A percentile compares a stretch with the other conserved stretches of the same genome.
Evolutionary conservation across 2,888 invertebrate species (phyloP).

Genomic region (Dasysyrphus albostriatus): DNA sequence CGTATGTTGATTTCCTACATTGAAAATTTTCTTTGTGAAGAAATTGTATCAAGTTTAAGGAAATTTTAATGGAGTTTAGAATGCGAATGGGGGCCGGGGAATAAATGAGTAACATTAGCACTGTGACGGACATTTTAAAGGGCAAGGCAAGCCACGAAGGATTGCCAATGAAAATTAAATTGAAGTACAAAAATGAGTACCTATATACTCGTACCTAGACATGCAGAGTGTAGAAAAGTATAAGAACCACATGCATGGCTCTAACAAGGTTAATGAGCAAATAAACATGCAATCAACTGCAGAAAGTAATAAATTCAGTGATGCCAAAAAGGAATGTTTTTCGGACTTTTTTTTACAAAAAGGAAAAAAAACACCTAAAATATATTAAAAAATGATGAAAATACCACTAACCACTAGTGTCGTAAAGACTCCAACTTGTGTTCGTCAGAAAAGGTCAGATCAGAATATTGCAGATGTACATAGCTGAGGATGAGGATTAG

Average conservation of each 20-base stretch:
- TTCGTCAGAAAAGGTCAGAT: too few species aligned
- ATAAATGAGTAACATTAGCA: background rate
- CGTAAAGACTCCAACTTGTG: too few species aligned
- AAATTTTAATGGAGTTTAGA: conserved; percentile 1
- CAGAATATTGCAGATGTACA: too few species aligned
- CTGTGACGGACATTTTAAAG: background rate
- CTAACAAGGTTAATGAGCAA: conserved; percentile 41
- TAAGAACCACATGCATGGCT: background rate
- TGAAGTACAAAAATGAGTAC: background rate
- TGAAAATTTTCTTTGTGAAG: background rate
- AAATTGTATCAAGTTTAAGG: conserved; percentile 37
- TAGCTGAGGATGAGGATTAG: too few species aligned
- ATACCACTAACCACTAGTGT: too few species aligned
- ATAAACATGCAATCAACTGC: conserved; percentile 36
- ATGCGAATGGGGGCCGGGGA: too few species aligned
- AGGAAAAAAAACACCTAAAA: too few species aligned
- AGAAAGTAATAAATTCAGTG: background rate
- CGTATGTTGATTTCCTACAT: conserved; percentile 32
- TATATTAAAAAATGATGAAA: too few species aligned
- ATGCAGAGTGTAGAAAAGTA: background rate
- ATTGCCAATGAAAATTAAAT: conserved; percentile 15
- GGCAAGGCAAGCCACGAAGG: conserved; percentile 8
- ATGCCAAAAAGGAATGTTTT: background rate
- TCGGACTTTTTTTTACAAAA: too few species aligned
- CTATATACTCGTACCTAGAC: conserved; percentile 3